phyloP scores from a whole-genome alignment of 64 coral and sea anemone genomes.

The Trachythela sp. region DNA sequence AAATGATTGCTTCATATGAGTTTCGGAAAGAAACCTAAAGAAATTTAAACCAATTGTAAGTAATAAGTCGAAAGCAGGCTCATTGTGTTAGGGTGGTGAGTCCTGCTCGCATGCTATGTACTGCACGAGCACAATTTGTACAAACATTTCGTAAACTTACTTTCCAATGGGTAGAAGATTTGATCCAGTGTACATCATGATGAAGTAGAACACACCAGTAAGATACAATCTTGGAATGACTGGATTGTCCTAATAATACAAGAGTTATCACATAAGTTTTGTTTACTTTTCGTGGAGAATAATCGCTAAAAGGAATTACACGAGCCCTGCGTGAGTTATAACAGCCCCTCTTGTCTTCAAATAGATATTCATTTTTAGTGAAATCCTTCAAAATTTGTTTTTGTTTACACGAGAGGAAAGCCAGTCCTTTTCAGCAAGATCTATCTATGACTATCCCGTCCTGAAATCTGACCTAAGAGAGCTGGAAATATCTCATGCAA shows the following conservation, averaged over 20 bases:
- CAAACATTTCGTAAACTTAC: conserved; percentile 20
- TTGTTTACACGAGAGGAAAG: no score
- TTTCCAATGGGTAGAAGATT: conserved; percentile 94
- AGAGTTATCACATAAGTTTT: neutral
- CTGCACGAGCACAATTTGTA: neutral
- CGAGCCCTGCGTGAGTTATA: no score
- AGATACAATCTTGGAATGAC: conserved; percentile 85
- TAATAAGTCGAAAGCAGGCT: neutral
- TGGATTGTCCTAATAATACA: conserved; percentile 71
- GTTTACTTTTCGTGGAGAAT: neutral
- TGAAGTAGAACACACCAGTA: conserved; percentile 94
- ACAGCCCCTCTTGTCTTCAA: no score
- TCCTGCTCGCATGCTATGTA: no score
- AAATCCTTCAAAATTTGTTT: no score
- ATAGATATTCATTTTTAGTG: no score
- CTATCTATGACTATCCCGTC: neutral
- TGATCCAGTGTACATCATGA: conserved; percentile 99
- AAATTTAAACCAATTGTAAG: neutral
- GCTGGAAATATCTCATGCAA: no score
- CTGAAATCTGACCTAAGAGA: no score
- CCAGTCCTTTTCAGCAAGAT: neutral
- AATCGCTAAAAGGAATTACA: no score
- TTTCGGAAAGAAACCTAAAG: conserved; percentile 73
- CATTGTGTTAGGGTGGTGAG: neutral
- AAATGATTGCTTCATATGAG: conserved; percentile 92